Evolutionary conservation across 2,113 vertebrate genomes (phyloP).

Genomic region (Indicator maculatus): DNA sequence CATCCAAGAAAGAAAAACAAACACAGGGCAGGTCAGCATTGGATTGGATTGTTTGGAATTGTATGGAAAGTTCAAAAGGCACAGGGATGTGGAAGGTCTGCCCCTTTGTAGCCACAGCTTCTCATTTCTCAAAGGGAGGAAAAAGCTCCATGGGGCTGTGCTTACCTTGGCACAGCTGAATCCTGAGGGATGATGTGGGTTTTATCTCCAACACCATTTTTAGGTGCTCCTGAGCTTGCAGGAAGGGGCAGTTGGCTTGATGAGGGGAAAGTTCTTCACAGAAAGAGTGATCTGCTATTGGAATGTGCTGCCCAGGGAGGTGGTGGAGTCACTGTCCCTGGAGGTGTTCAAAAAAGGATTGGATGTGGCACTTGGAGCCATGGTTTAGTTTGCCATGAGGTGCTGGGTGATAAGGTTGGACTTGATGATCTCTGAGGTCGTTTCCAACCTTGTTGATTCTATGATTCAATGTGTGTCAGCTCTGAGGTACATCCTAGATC

Average conservation of each 20-base stretch:
- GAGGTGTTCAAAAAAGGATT: too few species aligned
- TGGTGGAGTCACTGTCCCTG: too few species aligned
- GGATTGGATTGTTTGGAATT: neutral
- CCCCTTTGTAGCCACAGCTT: neutral
- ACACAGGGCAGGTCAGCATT: neutral
- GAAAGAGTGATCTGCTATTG: too few species aligned
- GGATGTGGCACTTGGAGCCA: too few species aligned
- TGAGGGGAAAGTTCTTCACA: too few species aligned
- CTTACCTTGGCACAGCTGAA: neutral
- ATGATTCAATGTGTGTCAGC: too few species aligned
- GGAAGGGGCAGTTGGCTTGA: neutral
- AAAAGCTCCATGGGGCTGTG: neutral
- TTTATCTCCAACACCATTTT: neutral
- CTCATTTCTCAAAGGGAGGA: neutral
- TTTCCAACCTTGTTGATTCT: too few species aligned
- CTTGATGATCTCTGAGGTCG: too few species aligned
- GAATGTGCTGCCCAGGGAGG: too few species aligned
- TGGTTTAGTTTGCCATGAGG: too few species aligned
- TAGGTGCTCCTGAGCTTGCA: neutral
- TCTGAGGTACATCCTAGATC: neutral
- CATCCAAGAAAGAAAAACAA: conserved; percentile 22
- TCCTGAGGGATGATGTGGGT: too few species aligned
- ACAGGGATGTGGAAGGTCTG: neutral
- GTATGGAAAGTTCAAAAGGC: neutral
- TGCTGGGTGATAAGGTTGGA: too few species aligned